Conservation (phyloP, 2,797 vertebrate genomes). For the Sitta carolinensis region DNA sequence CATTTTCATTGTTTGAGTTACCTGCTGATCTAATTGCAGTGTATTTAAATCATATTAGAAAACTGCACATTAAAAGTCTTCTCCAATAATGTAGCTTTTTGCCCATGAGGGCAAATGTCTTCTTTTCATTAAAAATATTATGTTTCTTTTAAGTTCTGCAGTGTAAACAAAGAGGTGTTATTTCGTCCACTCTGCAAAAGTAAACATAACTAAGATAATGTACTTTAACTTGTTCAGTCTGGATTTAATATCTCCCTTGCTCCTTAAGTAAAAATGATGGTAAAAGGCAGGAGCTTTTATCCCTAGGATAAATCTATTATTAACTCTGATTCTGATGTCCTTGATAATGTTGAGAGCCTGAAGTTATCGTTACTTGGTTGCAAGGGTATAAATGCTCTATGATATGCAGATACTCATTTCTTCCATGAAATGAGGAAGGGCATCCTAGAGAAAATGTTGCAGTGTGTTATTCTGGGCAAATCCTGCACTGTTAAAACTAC, state of each 20-base stretch:
- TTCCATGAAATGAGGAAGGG: background rate
- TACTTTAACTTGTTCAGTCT: background rate
- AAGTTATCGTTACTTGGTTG: background rate
- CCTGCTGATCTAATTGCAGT: background rate
- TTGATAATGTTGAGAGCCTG: background rate
- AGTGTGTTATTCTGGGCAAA: background rate
- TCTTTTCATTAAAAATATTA: background rate
- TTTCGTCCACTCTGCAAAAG: background rate
- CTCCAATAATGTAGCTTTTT: background rate
- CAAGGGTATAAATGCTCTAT: background rate
- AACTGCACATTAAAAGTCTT: background rate
- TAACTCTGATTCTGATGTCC: slow-evolving; percentile 12
- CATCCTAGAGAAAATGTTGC: background rate
- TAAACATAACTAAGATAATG: background rate
- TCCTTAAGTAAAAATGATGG: background rate
- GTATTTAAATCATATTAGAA: background rate
- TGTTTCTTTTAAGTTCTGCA: background rate
- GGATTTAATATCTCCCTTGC: background rate
- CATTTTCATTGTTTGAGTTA: background rate
- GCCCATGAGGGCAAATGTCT: background rate
- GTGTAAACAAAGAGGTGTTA: background rate
- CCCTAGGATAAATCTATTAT: slow-evolving; percentile 2
- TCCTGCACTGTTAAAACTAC: background rate
- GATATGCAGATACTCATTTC: background rate
- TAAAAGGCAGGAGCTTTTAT: background rate